A percentile compares a stretch with the other conserved stretches of the same genome.
phyloP scores from a whole-genome alignment of 92 coral and sea anemone genomes.

The Zoanthus sansibaricus region DNA sequence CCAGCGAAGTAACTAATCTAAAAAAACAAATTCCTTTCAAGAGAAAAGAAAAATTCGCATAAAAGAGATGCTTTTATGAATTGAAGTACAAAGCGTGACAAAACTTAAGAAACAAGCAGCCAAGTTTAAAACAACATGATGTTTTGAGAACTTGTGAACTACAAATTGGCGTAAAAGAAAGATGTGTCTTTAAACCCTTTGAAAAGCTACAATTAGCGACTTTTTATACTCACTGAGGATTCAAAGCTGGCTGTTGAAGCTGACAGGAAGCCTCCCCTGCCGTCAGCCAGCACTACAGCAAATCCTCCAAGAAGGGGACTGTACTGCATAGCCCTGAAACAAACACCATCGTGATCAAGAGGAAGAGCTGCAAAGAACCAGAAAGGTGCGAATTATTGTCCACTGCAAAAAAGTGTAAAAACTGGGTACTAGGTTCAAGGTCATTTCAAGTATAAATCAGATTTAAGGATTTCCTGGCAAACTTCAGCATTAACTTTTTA shows the following conservation, averaged over 20 bases:
- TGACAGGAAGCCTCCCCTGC: slow-evolving; percentile 96
- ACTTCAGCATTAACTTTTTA: too few species aligned
- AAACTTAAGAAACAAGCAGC: neutral
- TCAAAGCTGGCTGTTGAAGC: slow-evolving; percentile 97
- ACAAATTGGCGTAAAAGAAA: neutral
- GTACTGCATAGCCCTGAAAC: slow-evolving; percentile 97
- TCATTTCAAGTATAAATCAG: too few species aligned
- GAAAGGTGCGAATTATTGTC: too few species aligned
- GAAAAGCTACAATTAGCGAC: neutral
- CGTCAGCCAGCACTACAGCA: slow-evolving; percentile 96
- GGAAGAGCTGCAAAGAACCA: slow-evolving; percentile 71
- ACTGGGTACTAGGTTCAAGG: too few species aligned
- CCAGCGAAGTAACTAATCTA: too few species aligned
- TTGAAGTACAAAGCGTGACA: too few species aligned
- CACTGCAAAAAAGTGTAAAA: too few species aligned
- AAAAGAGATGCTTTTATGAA: too few species aligned
- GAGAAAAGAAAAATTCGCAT: too few species aligned
- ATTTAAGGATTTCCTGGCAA: too few species aligned
- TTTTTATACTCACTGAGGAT: slow-evolving; percentile 69
- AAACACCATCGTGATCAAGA: slow-evolving; percentile 86
- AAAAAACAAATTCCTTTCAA: too few species aligned
- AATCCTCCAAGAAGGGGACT: slow-evolving; percentile 96
- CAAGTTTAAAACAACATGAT: neutral
- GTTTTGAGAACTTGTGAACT: too few species aligned
- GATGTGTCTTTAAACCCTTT: neutral